A percentile compares a stretch with the other conserved stretches of the same genome.
Evolutionary conservation across 1,140 invertebrate genomes (phyloP).

Genomic region (Yoshiicerus persimilis): DNA sequence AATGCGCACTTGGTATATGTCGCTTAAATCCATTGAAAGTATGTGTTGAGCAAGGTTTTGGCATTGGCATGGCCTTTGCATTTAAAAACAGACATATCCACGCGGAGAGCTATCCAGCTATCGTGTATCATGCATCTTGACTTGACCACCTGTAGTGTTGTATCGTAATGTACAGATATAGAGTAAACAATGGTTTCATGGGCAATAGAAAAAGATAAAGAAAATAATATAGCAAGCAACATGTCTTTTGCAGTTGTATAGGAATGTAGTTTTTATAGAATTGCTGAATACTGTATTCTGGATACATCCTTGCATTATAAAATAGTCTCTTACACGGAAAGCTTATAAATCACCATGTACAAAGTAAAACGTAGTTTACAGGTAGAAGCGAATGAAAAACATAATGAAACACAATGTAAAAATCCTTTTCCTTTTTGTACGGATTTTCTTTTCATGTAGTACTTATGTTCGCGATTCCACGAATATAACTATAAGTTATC

Average conservation of each 20-base stretch:
- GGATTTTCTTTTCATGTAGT: background rate
- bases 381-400: background rate
- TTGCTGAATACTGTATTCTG: no score
- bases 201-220: background rate
- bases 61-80: background rate
- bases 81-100: background rate
- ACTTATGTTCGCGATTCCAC: background rate
- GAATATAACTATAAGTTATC: no score
- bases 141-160: constrained; percentile 1
- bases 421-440: background rate
- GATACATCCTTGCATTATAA: no score
- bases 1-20: background rate
- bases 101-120: background rate
- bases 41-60: background rate
- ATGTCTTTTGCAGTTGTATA: no score
- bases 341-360: background rate
- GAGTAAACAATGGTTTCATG: background rate
- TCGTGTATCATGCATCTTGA: background rate
- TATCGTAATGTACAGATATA: background rate
- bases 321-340: background rate
- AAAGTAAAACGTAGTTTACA: background rate
- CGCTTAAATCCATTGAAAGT: background rate
- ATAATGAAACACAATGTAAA: background rate
- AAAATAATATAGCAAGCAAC: no score
- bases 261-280: no score